Evolutionary conservation across 2,888 invertebrate species (phyloP), one percentile per base, ranked within the genome.

Genomic region (Erebia epiphron): DNA sequence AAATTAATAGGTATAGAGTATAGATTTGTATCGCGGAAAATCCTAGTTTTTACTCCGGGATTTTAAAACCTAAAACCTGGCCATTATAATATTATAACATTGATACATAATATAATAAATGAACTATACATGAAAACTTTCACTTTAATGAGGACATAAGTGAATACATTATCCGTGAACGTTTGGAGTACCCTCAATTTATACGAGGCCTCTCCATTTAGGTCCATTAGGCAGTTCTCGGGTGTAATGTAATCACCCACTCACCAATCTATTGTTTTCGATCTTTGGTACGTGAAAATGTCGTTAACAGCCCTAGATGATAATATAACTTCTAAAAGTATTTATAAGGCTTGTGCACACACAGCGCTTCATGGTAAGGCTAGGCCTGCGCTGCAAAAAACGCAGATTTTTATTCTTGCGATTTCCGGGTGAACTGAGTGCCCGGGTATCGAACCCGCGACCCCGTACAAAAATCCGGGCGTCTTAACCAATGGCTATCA

Each of bases 231-330:
- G 70, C 75, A 77, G 69, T 79, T 77, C 77, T 75, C 73, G 77
- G 76, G 79, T 78, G 78, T 82, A 83, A 85, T 79, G 80, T 81
- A 81, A 85, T 83, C 80, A 76, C 76, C 72, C 75, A 73, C 75
- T 75, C 73, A 76, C 71, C 75, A 73, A 73, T 72, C 71, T 79
- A 80, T 82, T 80, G 80, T 83, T 79, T 78, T 72, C 75, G 69
- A 77, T 73, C 61, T 75, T 57, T 21, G 66, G 46, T 66, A 49
- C 46, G 62, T 62, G 62, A 49, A 62, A 49, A 62, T 49, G 62
- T 21, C 62, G 18, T 46, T 46, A 43, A 61, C 18, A 60, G 46
- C 61, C n/a, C 62, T 60, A 46, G 11, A 46, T 10, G 54, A 54
- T 18, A 11, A 18, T 54, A 11, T 54, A 18, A 54, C 54, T 54